A percentile compares a stretch with the other conserved stretches of the same genome.
Conservation (phyloP, 1,140 invertebrate species). For the Plodia interpunctella region DNA sequence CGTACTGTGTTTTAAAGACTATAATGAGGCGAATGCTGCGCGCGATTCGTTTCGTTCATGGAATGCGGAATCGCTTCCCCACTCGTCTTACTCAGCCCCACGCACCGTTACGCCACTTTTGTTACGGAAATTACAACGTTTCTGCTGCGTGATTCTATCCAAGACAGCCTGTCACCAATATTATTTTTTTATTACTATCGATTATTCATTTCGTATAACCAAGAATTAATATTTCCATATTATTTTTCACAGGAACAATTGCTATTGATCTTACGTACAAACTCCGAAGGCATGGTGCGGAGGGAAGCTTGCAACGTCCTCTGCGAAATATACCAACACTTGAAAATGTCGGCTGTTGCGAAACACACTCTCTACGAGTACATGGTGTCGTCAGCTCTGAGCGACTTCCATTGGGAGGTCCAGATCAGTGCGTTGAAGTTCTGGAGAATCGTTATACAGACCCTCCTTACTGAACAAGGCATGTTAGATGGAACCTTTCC, state of each 20-base stretch:
- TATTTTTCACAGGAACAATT: conserved; percentile 79
- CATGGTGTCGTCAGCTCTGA: conserved; percentile 80
- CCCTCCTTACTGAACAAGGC: conserved; percentile 83
- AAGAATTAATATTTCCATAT: background rate
- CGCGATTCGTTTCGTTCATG: no score
- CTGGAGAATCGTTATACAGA: conserved; percentile 83
- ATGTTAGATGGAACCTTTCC: conserved; percentile 89
- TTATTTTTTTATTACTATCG: no score
- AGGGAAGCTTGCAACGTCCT: conserved; percentile 83
- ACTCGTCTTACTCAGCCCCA: no score
- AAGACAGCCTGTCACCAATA: no score
- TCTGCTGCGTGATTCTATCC: no score
- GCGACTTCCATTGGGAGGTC: conserved; percentile 89
- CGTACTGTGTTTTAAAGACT: no score
- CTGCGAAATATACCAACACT: conserved; percentile 81
- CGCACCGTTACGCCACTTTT: no score
- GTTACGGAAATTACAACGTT: no score
- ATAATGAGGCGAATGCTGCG: no score
- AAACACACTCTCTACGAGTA: conserved; percentile 73
- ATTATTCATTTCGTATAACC: no score
- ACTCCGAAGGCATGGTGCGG: conserved; percentile 86
- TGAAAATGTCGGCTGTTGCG: conserved; percentile 76
- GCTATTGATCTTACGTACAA: conserved; percentile 79
- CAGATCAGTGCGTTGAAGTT: conserved; percentile 83
- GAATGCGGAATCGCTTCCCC: no score